phyloP scores from a whole-genome alignment of 2,113 vertebrate species.

The Psittacula cyanocephala region DNA sequence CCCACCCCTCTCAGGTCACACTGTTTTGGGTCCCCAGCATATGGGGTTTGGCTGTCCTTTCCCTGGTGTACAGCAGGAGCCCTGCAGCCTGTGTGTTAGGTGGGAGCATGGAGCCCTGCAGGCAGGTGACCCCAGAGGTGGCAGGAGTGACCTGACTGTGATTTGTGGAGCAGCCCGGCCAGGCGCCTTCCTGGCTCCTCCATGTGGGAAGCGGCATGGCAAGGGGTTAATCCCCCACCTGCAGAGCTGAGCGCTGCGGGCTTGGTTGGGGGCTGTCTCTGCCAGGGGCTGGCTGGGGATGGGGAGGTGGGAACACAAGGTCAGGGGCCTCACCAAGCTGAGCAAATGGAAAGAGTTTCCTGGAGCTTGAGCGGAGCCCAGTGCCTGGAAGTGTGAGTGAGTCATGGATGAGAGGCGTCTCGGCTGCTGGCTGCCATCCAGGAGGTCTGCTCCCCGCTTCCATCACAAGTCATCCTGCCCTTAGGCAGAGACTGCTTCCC shows the following conservation, averaged over 20 bases:
- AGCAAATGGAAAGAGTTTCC: conserved; percentile 46
- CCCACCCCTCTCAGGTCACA: not conserved
- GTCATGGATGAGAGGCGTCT: not conserved
- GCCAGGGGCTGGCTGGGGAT: not conserved
- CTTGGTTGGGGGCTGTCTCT: not conserved
- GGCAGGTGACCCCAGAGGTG: not conserved
- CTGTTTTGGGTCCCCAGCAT: not conserved
- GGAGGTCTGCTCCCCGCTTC: not conserved
- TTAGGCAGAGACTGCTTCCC: not conserved
- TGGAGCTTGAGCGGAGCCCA: not conserved
- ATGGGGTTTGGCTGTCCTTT: not conserved
- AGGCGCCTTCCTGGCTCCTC: not conserved
- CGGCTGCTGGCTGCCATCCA: not conserved
- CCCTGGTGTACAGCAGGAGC: not conserved
- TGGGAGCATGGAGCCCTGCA: not conserved
- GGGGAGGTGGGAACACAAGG: not conserved
- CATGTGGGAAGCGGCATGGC: not conserved
- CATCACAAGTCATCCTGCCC: not conserved
- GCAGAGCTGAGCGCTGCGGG: not conserved
- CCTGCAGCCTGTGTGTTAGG: not conserved
- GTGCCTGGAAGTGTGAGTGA: conserved; percentile 32
- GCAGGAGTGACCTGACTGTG: not conserved
- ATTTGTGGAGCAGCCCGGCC: not conserved
- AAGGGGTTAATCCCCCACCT: conserved; percentile 49
- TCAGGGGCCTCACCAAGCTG: conserved; percentile 19